phyloP scores from a whole-genome alignment of 2,797 vertebrate genomes.

The Acropternis orthonyx region DNA sequence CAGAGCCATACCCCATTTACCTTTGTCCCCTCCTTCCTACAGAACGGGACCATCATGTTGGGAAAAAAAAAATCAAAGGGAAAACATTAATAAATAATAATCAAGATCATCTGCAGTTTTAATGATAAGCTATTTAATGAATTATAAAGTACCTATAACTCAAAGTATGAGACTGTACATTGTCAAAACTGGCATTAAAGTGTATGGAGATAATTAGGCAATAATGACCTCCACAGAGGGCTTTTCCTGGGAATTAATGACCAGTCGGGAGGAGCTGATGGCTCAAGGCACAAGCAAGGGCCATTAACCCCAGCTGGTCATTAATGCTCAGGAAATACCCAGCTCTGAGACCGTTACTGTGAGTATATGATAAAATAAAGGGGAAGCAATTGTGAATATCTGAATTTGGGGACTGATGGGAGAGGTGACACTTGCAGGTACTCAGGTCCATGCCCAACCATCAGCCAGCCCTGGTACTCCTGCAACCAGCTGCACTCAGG shows the following conservation, averaged over 20 bases:
- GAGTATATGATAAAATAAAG: slow-evolving; percentile 69
- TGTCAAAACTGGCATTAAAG: slow-evolving; percentile 79
- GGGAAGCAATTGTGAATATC: background rate
- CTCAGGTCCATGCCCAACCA: background rate
- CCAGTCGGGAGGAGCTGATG: slow-evolving; percentile 75
- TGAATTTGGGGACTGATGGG: background rate
- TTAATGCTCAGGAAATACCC: slow-evolving; percentile 80
- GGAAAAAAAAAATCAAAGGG: slow-evolving; percentile 51
- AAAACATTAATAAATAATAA: slow-evolving; percentile 76
- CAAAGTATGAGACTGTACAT: slow-evolving; percentile 69
- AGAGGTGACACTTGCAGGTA: slow-evolving; percentile 23
- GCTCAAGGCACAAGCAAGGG: slow-evolving; percentile 75
- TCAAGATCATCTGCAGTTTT: slow-evolving; percentile 73
- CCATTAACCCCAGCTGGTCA: slow-evolving; percentile 79
- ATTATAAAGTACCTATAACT: slow-evolving; percentile 74
- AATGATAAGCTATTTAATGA: slow-evolving; percentile 74
- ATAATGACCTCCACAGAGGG: slow-evolving; percentile 72
- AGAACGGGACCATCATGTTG: background rate
- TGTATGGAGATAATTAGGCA: slow-evolving; percentile 76
- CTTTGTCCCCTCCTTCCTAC: background rate
- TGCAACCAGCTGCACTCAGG: background rate
- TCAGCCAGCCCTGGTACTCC: background rate
- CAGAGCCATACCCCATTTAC: background rate
- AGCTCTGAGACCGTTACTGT: slow-evolving; percentile 64
- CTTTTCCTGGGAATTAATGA: slow-evolving; percentile 81